Percentiles rank a stretch among this genome's conserved stretches.
These are phyloP conservation scores for Agapornis canus DNA, from an alignment of 2,797 vertebrate species.

Conservation along the genomic window DNA sequence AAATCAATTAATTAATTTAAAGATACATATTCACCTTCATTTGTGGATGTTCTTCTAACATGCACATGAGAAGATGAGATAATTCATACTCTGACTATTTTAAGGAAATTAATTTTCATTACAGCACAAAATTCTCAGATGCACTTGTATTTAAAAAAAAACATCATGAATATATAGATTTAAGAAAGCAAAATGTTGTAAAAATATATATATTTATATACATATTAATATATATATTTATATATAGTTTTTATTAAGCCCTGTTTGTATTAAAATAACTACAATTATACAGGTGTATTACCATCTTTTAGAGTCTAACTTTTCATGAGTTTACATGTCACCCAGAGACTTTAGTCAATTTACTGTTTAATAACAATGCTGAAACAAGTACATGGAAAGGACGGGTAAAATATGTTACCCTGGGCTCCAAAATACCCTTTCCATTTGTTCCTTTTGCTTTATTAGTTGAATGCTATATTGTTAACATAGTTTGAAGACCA, in stretches of 20 bases:
- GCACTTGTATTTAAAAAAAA: background rate
- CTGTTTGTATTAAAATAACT: background rate
- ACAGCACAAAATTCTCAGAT: background rate
- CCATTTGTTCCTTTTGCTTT: background rate
- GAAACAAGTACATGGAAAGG: background rate
- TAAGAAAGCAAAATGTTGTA: background rate
- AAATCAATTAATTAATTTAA: background rate
- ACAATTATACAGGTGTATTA: background rate
- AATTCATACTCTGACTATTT: background rate
- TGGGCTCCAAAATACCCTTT: background rate
- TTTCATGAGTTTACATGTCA: background rate
- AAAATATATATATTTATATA: background rate
- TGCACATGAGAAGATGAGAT: too few species aligned
- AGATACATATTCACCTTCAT: background rate
- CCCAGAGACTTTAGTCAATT: background rate
- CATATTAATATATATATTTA: too few species aligned
- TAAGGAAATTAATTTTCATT: background rate
- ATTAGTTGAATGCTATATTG: background rate
- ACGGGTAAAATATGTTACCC: background rate
- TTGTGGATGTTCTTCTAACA: background rate
- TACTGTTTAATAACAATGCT: background rate
- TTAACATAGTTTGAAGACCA: background rate
- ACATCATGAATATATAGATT: background rate
- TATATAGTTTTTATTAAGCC: background rate
- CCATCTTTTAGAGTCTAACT: background rate